These are phyloP conservation scores for Salvelinus sp. DNA, from an alignment of 2,113 vertebrate genomes.

Conservation along the genomic window DNA sequence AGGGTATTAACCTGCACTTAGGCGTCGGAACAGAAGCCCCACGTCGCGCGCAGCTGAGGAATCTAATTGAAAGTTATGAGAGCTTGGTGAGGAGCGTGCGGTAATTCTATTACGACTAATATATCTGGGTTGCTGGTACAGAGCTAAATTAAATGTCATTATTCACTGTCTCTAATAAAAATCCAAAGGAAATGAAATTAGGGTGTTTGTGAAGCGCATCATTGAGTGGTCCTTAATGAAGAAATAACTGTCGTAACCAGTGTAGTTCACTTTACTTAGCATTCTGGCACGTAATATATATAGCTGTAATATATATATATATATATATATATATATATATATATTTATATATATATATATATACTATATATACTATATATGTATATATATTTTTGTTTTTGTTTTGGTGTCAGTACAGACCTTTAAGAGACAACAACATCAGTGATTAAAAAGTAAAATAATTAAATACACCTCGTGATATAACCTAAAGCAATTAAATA, in stretches of 20 bases:
- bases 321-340: constrained; percentile 49
- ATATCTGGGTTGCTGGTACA: constrained; percentile 93
- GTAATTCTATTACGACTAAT: constrained; percentile 98
- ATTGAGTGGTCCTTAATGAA: constrained; percentile 93
- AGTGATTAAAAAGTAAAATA: constrained; percentile 15
- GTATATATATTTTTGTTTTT: too few relatives aligned
- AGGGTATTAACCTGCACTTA: constrained; percentile 80
- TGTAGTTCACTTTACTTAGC: constrained; percentile 91
- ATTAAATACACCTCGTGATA: background rate
- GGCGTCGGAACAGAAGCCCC: constrained; percentile 67
- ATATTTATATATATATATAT: constrained; percentile 80
- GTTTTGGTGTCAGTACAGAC: constrained; percentile 37
- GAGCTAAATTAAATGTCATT: constrained; percentile 99
- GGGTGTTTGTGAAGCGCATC: constrained; percentile 89
- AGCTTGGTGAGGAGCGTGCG: constrained; percentile 87
- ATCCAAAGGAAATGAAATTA: constrained; percentile 99
- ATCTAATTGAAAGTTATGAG: constrained; percentile 99
- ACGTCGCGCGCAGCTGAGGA: constrained; percentile 87
- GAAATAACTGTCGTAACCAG: constrained; percentile 94
- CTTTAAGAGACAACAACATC: constrained; percentile 30
- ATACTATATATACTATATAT: too few relatives aligned
- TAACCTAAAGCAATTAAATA: background rate
- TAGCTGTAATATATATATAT: constrained; percentile 74
- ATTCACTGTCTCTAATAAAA: constrained; percentile 99
- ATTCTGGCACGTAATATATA: constrained; percentile 92